Percentiles rank a stretch among this genome's conserved stretches.
These are phyloP conservation scores for Oscheius sp. DNA, from an alignment of 2,888 invertebrate genomes.

Conservation along the genomic window DNA sequence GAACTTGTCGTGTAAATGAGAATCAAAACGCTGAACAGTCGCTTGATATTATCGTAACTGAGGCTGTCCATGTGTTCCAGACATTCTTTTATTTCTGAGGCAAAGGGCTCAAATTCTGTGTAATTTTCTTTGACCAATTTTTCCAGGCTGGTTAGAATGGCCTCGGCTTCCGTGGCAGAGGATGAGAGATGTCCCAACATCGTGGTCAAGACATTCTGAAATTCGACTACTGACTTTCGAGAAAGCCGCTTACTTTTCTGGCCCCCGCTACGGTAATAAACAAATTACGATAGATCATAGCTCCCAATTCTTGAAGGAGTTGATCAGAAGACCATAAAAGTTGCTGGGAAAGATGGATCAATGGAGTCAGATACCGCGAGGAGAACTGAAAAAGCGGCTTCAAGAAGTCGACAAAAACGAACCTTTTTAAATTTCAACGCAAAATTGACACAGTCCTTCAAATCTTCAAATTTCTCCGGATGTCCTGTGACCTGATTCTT, in stretches of 20 bases:
- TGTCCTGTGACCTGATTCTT: conserved; percentile 13
- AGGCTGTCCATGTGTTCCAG: conserved; percentile 41
- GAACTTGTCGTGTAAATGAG: neutral
- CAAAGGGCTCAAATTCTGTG: conserved; percentile 10
- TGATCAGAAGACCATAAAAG: conserved; percentile 5
- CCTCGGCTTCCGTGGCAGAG: conserved; percentile 16
- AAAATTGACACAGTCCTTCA: conserved; percentile 11
- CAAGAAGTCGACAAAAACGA: neutral
- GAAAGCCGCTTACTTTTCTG: neutral
- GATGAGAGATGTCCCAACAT: conserved; percentile 28
- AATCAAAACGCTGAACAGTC: conserved; percentile 42
- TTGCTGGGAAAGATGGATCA: conserved; percentile 21
- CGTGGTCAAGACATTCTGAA: conserved; percentile 10
- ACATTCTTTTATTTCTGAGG: conserved; percentile 34
- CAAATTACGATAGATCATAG: conserved; percentile 11
- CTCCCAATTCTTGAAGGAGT: conserved; percentile 11
- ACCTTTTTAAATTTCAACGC: conserved; percentile 32
- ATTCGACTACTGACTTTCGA: neutral
- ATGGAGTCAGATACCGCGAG: neutral
- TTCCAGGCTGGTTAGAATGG: conserved; percentile 23
- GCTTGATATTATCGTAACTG: conserved; percentile 44
- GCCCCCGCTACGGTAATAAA: neutral
- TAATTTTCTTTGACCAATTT: conserved; percentile 2
- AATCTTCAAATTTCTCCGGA: neutral
- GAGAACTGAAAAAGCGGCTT: conserved; percentile 11